Evolutionary conservation across 2,797 vertebrate genomes (phyloP), one percentile per base, ranked within the genome.

Genomic region (Tadarida brasiliensis): DNA sequence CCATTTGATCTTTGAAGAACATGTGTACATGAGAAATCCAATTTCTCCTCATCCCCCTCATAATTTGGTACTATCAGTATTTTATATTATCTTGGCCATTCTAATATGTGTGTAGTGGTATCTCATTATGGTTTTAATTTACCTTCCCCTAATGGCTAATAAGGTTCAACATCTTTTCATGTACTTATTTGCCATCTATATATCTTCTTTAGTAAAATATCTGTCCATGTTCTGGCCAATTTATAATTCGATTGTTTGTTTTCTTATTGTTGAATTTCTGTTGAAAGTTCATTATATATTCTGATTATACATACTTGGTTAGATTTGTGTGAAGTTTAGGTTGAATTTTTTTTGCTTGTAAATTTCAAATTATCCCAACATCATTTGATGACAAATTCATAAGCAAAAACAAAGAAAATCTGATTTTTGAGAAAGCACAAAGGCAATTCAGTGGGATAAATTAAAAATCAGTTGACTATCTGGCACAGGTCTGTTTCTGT

Each of bases 181-280:
- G 39, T 44, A 44, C 39, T 44, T 44, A 44, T 44, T 44, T 44
- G 39, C 24, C 17, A 61, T 35, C 5, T 19, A 1, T 44, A 24
- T 76, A 22, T 81, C 30, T 70, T 92, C 35, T 78, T 76, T 70
- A 28, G 5, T 85, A 77, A 84, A 57, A 10, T 63, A 30, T 78
- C 2, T 91, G 7, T 74, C 73, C 15, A 56, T 17, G 16, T 47
- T 35, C 30, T 67, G 22, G 8, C 17, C 15, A 5, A 84, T 68
- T 92, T 91, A 61, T 87, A 35, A 65, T 35, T 71, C 7, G 14
- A 56, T 71, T 83, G 5, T 61, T 70, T 83, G 8, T 49, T 93
- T 74, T 89, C n/a, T 77, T n/a, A n/a, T n/a, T 82, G 61, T 19
- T 87, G 11, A 77, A 24, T 77, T 77, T 91, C 76, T 91, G 9